These are phyloP conservation scores for Garrulus glandarius DNA, from an alignment of 2,797 vertebrate species.

Conservation along the genomic window DNA sequence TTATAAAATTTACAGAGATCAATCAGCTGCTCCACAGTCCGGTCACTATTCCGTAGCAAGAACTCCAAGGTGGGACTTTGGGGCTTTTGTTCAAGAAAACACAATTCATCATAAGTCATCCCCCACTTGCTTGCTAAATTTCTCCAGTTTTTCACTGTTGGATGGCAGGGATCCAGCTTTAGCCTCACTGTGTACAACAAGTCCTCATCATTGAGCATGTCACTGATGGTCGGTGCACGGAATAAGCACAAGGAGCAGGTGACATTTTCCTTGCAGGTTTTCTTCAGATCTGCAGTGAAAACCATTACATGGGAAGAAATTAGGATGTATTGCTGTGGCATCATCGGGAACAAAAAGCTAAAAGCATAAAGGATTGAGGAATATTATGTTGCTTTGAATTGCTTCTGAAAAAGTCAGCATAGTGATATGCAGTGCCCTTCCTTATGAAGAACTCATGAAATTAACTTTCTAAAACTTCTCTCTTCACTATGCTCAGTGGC, in stretches of 20 bases:
- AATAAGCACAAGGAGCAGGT: constrained; percentile 69
- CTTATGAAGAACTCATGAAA: background rate
- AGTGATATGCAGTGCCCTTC: background rate
- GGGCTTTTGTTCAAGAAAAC: constrained; percentile 89
- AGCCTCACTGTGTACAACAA: constrained; percentile 90
- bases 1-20: constrained; percentile 93
- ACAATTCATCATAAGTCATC: constrained; percentile 96
- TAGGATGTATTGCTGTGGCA: background rate
- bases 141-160: constrained; percentile 99
- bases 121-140: constrained; percentile 99
- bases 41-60: constrained; percentile 91
- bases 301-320: background rate
- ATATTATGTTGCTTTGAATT: background rate
- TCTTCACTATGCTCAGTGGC: background rate
- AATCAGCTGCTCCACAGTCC: constrained; percentile 89
- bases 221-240: constrained; percentile 89
- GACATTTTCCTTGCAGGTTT: constrained; percentile 57
- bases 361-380: background rate
- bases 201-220: constrained; percentile 96
- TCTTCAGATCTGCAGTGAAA: constrained; percentile 62
- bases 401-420: background rate
- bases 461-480: background rate
- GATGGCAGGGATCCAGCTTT: constrained; percentile 94
- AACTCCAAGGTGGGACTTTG: constrained; percentile 95
- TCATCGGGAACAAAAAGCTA: background rate